Evolutionary conservation across 2,113 vertebrate genomes (phyloP).

Genomic region (Elephantulus edwardii): DNA sequence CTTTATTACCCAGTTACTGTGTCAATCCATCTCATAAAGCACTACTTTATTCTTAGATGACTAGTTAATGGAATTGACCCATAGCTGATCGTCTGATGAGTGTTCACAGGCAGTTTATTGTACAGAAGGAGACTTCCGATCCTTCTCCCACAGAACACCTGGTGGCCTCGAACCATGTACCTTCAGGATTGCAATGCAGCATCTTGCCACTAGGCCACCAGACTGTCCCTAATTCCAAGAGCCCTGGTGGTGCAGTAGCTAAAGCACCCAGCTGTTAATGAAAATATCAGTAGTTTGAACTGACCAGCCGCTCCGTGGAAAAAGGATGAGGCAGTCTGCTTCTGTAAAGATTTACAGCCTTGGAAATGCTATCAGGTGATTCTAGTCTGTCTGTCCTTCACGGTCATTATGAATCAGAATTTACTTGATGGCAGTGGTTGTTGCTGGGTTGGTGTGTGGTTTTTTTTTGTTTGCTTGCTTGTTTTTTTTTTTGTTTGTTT

Average conservation of each 20-base stretch:
- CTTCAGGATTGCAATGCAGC: too few species aligned
- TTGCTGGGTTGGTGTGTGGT: too few species aligned
- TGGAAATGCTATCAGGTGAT: neutral
- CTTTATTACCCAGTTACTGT: too few species aligned
- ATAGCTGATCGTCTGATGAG: too few species aligned
- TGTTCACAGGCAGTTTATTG: too few species aligned
- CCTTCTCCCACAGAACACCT: too few species aligned
- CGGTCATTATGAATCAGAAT: neutral
- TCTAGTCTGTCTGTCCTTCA: neutral
- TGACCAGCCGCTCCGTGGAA: neutral
- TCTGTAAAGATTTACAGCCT: neutral
- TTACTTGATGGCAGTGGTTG: neutral
- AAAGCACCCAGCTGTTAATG: neutral
- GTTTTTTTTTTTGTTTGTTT: too few species aligned
- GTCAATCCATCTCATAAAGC: neutral
- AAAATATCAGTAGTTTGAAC: neutral
- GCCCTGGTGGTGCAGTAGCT: neutral
- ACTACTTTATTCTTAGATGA: slow-evolving; percentile 56
- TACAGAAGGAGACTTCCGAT: too few species aligned
- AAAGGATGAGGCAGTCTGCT: neutral
- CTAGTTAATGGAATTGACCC: slow-evolving; percentile 39
- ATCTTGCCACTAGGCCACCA: too few species aligned
- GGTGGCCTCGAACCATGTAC: too few species aligned
- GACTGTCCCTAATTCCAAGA: neutral
- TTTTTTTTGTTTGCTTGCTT: too few species aligned